These are phyloP conservation scores for Gobius niger DNA, from an alignment of 2,113 vertebrate species.

Conservation along the genomic window DNA sequence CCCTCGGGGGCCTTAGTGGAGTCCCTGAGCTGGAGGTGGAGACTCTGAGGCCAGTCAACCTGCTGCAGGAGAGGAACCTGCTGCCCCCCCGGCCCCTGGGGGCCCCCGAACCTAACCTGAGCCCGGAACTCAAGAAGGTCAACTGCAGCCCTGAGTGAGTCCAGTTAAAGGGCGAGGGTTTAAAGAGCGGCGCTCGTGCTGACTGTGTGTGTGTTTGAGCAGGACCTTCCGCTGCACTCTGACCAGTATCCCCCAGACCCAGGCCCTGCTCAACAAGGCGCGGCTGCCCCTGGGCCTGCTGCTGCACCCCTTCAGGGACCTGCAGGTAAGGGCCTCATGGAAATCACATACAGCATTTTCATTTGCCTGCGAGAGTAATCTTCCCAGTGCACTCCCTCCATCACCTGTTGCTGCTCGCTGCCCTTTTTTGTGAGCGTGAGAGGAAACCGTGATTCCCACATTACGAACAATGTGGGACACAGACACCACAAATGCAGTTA, in stretches of 20 bases:
- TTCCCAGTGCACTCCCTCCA: no score
- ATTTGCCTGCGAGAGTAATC: no score
- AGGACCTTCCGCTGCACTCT: conserved; percentile 95
- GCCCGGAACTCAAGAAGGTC: conserved; percentile 87
- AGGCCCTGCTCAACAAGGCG: conserved; percentile 94
- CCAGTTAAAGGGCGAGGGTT: not conserved
- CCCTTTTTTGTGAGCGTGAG: no score
- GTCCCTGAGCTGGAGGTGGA: conserved; percentile 90
- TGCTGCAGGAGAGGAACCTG: conserved; percentile 90
- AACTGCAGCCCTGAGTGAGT: conserved; percentile 96
- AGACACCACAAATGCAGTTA: no score
- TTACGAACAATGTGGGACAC: no score
- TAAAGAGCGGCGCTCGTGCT: no score
- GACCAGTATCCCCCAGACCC: conserved; percentile 92
- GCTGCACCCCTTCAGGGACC: conserved; percentile 95
- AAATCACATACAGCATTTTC: no score
- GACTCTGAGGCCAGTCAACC: conserved; percentile 87
- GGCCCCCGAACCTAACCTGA: conserved; percentile 90
- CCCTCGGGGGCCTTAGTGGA: conserved; percentile 87
- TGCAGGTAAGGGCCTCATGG: conserved; percentile 79
- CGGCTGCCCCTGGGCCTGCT: conserved; percentile 93
- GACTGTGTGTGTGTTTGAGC: conserved; percentile 29
- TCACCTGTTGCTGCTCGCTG: no score
- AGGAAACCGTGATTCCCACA: no score
- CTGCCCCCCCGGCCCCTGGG: conserved; percentile 81